Base-by-base conservation (phyloP, 2,113 vertebrate species). In the Tachycineta bicolor region DNA sequence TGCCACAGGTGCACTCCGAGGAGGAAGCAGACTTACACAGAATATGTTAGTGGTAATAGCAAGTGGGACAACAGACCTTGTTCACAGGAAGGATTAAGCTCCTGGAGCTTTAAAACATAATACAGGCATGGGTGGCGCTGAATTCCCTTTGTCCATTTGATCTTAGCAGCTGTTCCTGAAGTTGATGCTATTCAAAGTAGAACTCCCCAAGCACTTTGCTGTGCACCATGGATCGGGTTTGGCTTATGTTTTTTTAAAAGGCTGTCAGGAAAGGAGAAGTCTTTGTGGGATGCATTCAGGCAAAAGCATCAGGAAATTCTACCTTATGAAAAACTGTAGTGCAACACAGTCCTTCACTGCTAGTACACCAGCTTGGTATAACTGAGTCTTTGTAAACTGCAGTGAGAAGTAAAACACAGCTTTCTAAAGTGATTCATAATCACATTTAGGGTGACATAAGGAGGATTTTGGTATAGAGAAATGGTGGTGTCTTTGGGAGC, bases 101-200 rank as follows among this genome's bases (percentile, higher is more conserved):
- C 52, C 85, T 87, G 82, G 85, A 84, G 77, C 94, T 98, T 97
- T 97, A 97, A 94, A 83, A 90, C 79, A 90, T 89, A 95, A 94
- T 86, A 41, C 55, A 62, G 9, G 82, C n/a, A 74, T 83, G 95
- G 88, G 81, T 83, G 93, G 65, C 87, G 87, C 92, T 71, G 74
- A 79, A 96, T 93, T 97, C 71, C 76, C 95, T 94, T 97, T 96
- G 94, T 97, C 89, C 90, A 89, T 96, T 97, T 97, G 96, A 97
- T 97, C 96, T 94, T 67, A 97, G 92, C 98, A 98, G 98, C 97
- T 98, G 98, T 97, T 97, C 87, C 93, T 97, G 83, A 95, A 96
- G 94, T 79, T 31, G 47, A 56, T 82, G 68, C 86, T 96, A 93
- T 97, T 97, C 96, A 95, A 91, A 96, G 89, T 86, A 93, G 83